Evolutionary conservation across 2,888 invertebrate species (phyloP), one percentile per base, ranked within the genome.

Genomic region (Ennomos fuscantarius): DNA sequence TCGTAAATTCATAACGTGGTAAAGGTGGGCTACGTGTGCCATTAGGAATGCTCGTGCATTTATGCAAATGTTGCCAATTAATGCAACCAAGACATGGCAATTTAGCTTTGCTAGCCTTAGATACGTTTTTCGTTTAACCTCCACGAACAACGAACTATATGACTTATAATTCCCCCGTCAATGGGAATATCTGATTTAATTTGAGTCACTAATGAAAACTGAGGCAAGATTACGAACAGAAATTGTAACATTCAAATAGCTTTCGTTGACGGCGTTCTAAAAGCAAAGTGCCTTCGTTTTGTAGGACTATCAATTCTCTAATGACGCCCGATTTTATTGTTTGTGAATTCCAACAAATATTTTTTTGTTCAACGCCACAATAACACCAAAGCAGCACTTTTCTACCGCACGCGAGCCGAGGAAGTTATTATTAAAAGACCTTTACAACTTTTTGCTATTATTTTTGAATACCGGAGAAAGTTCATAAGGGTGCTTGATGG

Each of bases 391-490:
- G 52, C 56, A 56, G 56, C 61, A 46, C 31, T 53, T 62, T 65
- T 60, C 36, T 62, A 55, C 60, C 59, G 71, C 79, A 79, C 78
- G 78, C 77, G 65, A 78, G 72, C 65, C 63, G 69, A 68, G 73
- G 72, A 82, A 81, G 78, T 80, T 79, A 76, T 81, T 81, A 82
- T 79, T 81, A 78, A 80, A 76, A 78, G 74, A 70, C 66, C 78
- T 78, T 74, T 77, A 73, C 66, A 81, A 81, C 67, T 79, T 81
- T 80, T 76, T 70, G 70, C 74, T 79, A 77, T 81, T 82, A 84
- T 80, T 80, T 76, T 74, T 70, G 67, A 79, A 75, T 74, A 76
- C 57, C 67, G 71, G 69, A 72, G 74, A 73, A 76, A 78, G 73
- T 81, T 75, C 69, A 71, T 70, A 76, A 73, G 69, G 73, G 71